Evolutionary conservation across 2,888 invertebrate genomes (phyloP).

Genomic region (Gortyna flavago): DNA sequence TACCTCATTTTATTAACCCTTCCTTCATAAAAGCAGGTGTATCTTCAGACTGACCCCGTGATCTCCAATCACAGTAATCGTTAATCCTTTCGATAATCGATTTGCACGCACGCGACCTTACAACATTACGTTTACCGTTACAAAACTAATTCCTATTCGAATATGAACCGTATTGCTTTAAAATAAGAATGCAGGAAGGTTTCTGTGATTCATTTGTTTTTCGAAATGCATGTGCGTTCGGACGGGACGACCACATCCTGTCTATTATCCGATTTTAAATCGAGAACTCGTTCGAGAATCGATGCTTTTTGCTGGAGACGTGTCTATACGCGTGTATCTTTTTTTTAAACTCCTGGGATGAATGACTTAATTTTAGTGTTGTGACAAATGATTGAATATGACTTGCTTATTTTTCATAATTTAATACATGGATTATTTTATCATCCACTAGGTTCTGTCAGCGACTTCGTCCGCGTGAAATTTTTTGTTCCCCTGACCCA

Average conservation of each 20-base stretch:
- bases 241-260: slow-evolving; percentile 82
- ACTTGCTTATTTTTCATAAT: slow-evolving; percentile 21
- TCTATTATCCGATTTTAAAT: slow-evolving; percentile 78
- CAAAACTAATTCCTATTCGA: slow-evolving; percentile 29
- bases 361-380: slow-evolving; percentile 52
- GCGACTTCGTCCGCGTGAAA: too few relatives aligned
- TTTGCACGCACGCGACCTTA: slow-evolving; percentile 82
- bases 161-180: slow-evolving; percentile 18
- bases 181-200: slow-evolving; percentile 27
- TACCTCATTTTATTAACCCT: slow-evolving; percentile 34
- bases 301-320: slow-evolving; percentile 70
- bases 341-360: slow-evolving; percentile 52
- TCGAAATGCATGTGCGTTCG: slow-evolving; percentile 75
- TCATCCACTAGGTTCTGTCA: neutral
- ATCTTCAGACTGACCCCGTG: slow-evolving; percentile 73
- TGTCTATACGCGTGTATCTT: slow-evolving; percentile 67
- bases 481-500: too few relatives aligned
- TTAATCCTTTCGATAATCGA: slow-evolving; percentile 80
- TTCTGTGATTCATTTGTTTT: slow-evolving; percentile 40
- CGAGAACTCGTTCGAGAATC: slow-evolving; percentile 72
- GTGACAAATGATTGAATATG: slow-evolving; percentile 29
- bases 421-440: neutral
- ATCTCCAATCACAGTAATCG: slow-evolving; percentile 73
- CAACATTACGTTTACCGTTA: slow-evolving; percentile 62
- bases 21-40: slow-evolving; percentile 55